Base-by-base conservation (phyloP, 2,113 vertebrate genomes). In the Puffinus mauretanicus region DNA sequence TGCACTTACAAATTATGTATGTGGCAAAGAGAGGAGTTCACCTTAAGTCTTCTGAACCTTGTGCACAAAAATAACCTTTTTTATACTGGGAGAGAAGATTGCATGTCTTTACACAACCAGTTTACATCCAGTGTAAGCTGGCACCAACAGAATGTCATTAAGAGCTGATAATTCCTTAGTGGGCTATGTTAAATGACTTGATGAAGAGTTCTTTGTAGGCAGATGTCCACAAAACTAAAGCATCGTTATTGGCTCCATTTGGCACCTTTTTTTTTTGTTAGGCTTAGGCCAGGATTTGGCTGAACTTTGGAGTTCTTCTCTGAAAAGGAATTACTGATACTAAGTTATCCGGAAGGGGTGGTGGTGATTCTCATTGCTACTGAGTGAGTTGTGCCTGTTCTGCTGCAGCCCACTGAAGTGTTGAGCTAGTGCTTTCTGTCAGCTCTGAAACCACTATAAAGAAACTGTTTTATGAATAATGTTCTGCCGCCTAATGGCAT, bases 301-400 rank as follows among this genome's bases (percentile, higher is more conserved):
- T 71, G 25, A 60, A 61, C 6, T 36, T 52, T 10, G 10, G 16
- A 75, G 32, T 54, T 54, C 8, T 47, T 62, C 22, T 80, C 46
- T 55, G 36, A 70, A 83, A 70, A 65, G 4, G 13, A 82, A 30
- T 51, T 58, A 24, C 6, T 54, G 24, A 52, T 10, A 40, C 6
- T 36, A 34, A 44, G 3, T 34, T 54, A 10, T 16, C 19, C 0
- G 0, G 30, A 49, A 55, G 24, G 4, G 7, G 7, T 7, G 8
- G 9, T 16, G 49, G 7, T 27, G 17, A 26, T 60, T 57, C 34
- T 64, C 19, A 22, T 9, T 47, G 9, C 9, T 69, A 3, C 12
- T 54, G 30, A 16, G 3, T 42, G 24, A 67, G 5, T 30, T 90
- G 11, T 47, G 54, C 1, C 6, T 79, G 11, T 42, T 82, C 29